phyloP scores from a whole-genome alignment of 2,797 vertebrate species.

The Carduelis carduelis region DNA sequence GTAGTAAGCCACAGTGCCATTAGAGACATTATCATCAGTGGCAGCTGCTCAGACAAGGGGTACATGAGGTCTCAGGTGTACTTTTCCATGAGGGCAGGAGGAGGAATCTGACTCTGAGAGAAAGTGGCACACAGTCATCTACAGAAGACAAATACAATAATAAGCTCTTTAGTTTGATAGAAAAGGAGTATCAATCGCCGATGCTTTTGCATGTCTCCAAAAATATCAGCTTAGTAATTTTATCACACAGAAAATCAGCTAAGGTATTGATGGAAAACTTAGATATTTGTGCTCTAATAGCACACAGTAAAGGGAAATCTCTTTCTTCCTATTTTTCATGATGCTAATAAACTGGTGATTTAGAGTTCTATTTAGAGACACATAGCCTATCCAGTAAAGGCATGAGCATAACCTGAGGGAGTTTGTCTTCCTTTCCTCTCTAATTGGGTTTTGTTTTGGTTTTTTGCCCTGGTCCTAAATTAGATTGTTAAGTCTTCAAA shows the following conservation, averaged over 20 bases:
- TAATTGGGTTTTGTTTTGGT: conserved; percentile 44
- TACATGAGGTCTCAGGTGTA: neutral
- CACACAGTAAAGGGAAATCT: neutral
- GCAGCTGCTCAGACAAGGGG: neutral
- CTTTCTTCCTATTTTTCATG: neutral
- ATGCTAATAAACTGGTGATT: conserved; percentile 1
- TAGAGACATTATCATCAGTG: neutral
- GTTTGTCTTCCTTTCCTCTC: conserved; percentile 2
- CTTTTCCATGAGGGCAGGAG: neutral
- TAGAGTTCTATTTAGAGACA: conserved; percentile 28
- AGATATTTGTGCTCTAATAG: neutral
- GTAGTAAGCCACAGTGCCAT: neutral
- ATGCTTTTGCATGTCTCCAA: neutral
- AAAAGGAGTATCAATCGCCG: neutral
- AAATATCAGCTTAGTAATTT: neutral
- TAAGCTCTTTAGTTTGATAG: neutral
- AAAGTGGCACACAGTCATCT: neutral
- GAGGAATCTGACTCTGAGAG: neutral
- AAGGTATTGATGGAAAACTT: neutral
- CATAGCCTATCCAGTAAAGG: neutral
- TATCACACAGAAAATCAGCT: neutral
- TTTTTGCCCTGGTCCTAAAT: conserved; percentile 30
- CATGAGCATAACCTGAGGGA: conserved; percentile 33
- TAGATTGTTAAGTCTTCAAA: conserved; percentile 43
- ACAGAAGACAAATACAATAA: neutral